These are phyloP conservation scores for Neomorphus geoffroyi DNA, from an alignment of 2,797 vertebrate genomes.

Conservation along the genomic window DNA sequence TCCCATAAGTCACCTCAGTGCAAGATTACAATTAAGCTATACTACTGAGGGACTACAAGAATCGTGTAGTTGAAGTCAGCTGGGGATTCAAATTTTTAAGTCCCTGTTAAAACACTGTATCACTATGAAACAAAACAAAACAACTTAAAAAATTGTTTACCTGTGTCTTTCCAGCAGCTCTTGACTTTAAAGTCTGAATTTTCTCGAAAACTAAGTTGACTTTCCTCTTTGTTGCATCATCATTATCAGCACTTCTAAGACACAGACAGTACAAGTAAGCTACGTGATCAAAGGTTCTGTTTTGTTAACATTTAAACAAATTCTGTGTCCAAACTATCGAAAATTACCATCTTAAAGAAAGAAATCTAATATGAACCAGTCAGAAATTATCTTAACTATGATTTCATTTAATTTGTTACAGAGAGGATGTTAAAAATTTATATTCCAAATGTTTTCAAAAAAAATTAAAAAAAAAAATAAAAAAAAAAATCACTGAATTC, in stretches of 20 bases:
- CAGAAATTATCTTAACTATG: neutral
- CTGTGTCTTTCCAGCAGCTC: conserved; percentile 84
- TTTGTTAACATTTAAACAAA: neutral
- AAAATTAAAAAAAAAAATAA: neutral
- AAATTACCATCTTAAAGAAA: neutral
- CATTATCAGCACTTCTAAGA: conserved; percentile 89
- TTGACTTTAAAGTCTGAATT: conserved; percentile 97
- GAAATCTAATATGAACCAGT: neutral
- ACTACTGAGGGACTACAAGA: neutral
- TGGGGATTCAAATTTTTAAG: neutral
- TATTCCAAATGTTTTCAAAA: neutral
- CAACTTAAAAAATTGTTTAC: conserved; percentile 77
- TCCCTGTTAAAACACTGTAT: neutral
- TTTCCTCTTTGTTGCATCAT: conserved; percentile 94
- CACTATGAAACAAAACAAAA: neutral
- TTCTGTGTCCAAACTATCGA: neutral
- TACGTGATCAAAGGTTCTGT: neutral
- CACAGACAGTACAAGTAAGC: neutral
- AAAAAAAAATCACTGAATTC: neutral
- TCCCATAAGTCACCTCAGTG: neutral
- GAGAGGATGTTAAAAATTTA: neutral
- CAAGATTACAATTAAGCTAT: neutral
- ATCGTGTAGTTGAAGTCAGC: neutral
- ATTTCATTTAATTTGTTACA: neutral
- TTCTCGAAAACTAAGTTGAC: conserved; percentile 99